Base-by-base conservation (phyloP, 2,797 vertebrate species). In the Karalla daura region DNA sequence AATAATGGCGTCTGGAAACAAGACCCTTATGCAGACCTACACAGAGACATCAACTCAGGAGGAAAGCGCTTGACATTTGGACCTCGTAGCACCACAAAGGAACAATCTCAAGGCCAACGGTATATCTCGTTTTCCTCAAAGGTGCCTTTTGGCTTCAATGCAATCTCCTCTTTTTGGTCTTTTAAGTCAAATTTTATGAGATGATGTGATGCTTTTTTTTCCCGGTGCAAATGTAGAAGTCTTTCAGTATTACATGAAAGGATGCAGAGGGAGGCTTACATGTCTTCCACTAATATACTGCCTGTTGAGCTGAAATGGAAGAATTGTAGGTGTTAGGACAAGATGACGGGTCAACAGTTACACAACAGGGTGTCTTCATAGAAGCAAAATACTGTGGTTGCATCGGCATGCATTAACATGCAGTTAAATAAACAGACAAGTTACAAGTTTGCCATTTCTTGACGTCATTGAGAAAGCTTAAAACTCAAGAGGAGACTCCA, bases 221-320 rank as follows among this genome's bases (percentile, higher is more conserved):
- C 11, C 54, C 28, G 86, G 89, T 92, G 78, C 91, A 94, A 94
- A 93, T 93, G 91, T 84, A 75, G 37, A 90, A 76, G 88, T 83
- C 84, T 91, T 93, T 92, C 84, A 83, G 20, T 76, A 76, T 80
- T 58, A 70, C 76, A 82, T 74, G 66, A 88, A 88, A 90, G 81
- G 86, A 90, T 88, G 90, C 89, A 84, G 84, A 91, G 88, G 90
- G 79, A 88, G 86, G 89, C 94, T 94, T 94, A 94, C 94, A 92
- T 94, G 93, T 94, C 91, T 89, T 94, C 93, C 93, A 94, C 93
- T 94, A 94, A 94, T 86, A 94, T 92, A 93, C 91, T 93, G 94
- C 77, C 88, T 93, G 93, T 93, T 94, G 92, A 93, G 93, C 94
- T 94, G 93, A 88, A 94, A 94, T 92, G 90, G 91, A 93, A 94